Percentiles rank a stretch among this genome's conserved stretches.
phyloP scores from a whole-genome alignment of 2,888 invertebrate genomes.

The Aelia acuminata region DNA sequence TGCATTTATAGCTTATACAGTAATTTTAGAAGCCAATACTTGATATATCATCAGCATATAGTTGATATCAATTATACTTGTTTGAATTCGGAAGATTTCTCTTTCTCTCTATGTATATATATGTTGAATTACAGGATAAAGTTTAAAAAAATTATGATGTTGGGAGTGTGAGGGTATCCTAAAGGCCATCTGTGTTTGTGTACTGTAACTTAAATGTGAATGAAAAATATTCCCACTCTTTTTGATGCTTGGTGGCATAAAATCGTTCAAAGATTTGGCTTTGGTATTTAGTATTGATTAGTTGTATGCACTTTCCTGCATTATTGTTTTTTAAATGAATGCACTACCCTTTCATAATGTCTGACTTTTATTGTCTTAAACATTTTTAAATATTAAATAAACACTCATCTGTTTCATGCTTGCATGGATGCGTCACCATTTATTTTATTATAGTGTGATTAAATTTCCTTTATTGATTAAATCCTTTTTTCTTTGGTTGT shows the following conservation, averaged over 20 bases:
- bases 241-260: neutral
- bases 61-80: too few species aligned
- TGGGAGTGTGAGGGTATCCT: too few species aligned
- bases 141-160: too few species aligned
- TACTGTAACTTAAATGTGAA: neutral
- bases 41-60: too few species aligned
- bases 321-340: neutral
- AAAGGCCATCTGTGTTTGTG: neutral
- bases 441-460: neutral
- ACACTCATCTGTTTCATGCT: neutral
- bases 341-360: neutral
- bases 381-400: neutral
- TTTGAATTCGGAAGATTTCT: too few species aligned
- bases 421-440: neutral
- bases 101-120: too few species aligned
- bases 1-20: too few species aligned
- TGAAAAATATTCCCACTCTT: conserved; percentile 2
- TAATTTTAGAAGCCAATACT: too few species aligned
- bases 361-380: neutral
- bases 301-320: neutral
- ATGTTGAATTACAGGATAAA: too few species aligned
- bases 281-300: neutral
- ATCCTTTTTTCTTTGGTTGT: neutral
- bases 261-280: neutral
- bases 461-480: neutral